These are phyloP conservation scores for Cavia aperea DNA, from an alignment of 2,113 vertebrate species.

Conservation along the genomic window DNA sequence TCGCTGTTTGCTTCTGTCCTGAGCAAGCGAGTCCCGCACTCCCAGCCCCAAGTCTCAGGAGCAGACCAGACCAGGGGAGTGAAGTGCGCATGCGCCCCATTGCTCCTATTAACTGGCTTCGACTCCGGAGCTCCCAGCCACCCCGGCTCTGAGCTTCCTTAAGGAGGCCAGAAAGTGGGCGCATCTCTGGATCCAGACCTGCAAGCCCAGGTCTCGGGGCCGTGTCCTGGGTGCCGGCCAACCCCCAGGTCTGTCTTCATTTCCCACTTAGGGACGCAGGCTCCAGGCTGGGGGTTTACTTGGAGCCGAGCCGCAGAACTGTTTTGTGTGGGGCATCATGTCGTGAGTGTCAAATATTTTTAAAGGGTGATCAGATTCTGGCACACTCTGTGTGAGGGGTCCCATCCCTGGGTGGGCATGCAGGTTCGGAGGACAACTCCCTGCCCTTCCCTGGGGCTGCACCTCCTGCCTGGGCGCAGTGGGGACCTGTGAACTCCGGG, in stretches of 20 bases:
- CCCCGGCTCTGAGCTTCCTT: neutral
- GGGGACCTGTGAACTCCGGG: neutral
- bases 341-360: neutral
- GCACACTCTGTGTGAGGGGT: neutral
- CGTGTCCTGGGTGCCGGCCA: neutral
- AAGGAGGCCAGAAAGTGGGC: neutral
- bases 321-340: neutral
- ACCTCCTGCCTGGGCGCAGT: neutral
- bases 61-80: neutral
- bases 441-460: neutral
- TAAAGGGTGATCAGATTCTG: neutral
- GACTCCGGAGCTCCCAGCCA: neutral
- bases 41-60: neutral
- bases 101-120: too few species aligned
- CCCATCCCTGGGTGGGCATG: accelerated
- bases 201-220: neutral
- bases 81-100: accelerated
- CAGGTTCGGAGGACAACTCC: neutral
- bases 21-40: neutral
- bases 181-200: neutral
- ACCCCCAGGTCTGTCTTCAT: neutral
- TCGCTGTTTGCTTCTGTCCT: neutral
- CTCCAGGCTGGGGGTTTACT: neutral
- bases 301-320: neutral
- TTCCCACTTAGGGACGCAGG: neutral